Evolutionary conservation across 2,797 vertebrate species (phyloP), one percentile per base, ranked within the genome.

Genomic region (Botia kubotai): DNA sequence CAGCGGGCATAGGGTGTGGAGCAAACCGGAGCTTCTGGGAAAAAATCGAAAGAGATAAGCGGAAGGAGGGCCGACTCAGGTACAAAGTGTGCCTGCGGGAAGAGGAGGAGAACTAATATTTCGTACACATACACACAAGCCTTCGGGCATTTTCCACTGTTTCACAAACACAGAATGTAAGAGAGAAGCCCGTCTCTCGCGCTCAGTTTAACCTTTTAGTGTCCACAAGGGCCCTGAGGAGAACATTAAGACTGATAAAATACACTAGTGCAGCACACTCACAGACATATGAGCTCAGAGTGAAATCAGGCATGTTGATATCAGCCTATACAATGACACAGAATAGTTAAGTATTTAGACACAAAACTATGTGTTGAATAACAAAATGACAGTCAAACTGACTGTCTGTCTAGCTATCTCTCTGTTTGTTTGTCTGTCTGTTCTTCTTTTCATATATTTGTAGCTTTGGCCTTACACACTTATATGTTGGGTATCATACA

Each of bases 61-160:
- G 87, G 88, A 90, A 87, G 86, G 67, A 0, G 86, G 89, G 86
- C 81, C 53, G 83, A 84, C 87, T 79, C 88, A 81, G 46, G 43
- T 89, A 81, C 57, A 83, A 88, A 88, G 83, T 60, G 46, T 82
- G 85, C 87, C 81, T 13, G 84, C 85, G 86, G 89, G 84, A 72
- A 83, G 77, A 70, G 68, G 80, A 84, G 85, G 83, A 77, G 84
- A 89, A 83, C 67, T 83, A 89, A 77, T 78, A 86, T 84, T 82
- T 76, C 82, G 79, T 55, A 80, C 80, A 79, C 75, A 75, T 75
- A 82, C 36, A 67, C 75, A 69, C 55, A 21, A 57, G 63, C 83
- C 84, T 84, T 78, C 53, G 53, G 87, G 83, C 75, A 52, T 55
- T 70, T 86, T 84, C 58, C 57, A 74, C 71, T 85, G 72, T 77